Evolutionary conservation across 2,797 vertebrate species (phyloP), one percentile per base, ranked within the genome.

Genomic region (Pseudomugil tenellus): DNA sequence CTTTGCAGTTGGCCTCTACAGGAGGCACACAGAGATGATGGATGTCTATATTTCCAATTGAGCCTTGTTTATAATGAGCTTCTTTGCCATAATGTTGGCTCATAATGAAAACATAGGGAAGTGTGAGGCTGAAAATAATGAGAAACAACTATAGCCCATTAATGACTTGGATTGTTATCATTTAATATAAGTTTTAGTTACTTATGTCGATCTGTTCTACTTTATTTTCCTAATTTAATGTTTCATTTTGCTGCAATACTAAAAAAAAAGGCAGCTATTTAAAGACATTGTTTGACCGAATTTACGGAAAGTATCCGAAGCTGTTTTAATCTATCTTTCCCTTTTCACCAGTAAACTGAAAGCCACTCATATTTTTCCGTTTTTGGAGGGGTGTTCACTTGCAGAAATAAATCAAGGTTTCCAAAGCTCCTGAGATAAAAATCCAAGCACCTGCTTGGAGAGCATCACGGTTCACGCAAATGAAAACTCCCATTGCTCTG

Each of bases 51-150:
- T 87, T 88, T 83, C 55, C 77, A 80, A 55, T 79, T 65, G 81
- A 75, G 81, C 66, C 76, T 66, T 67, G 72, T 66, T 88, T 76
- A 78, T 92, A 92, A 93, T 93, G 87, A 90, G 80, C 80, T 89
- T 63, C 58, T 76, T 72, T 57, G 69, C 77, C 82, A 82, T 75
- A 84, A 76, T 87, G 77, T 73, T 35, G 53, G 25, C 76, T 89
- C 83, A 72, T 91, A 90, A 88, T 74, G 25, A 14, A 25, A 79
- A 51, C 63, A 62, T 58, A 68, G 60, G 74, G 56, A 76, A 65
- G 60, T 65, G 61, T 58, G 70, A 89, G 72, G 66, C 78, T 46
- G 75, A 77, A 65, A 84, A 81, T 82, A 80, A 91, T 84, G 80
- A 77, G 56, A 84, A 82, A 84, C 4, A 28, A 84, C 84, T 35